phyloP scores from a whole-genome alignment of 2,113 vertebrate species.

The Alethe diademata region DNA sequence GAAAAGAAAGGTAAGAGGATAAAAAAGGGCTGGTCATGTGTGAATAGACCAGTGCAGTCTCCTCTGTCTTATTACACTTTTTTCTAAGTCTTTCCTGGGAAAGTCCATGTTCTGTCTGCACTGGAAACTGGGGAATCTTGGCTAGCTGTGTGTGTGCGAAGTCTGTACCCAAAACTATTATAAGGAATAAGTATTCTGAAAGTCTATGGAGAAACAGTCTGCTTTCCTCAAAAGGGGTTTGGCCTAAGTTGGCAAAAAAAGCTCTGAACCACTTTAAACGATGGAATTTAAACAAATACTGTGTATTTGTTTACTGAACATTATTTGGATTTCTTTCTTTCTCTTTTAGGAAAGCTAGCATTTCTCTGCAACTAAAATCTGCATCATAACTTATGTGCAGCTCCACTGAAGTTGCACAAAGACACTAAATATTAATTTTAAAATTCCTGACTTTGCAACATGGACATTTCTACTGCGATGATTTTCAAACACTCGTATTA shows the following conservation, averaged over 20 bases:
- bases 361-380: not conserved
- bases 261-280: rapidly evolving
- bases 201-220: not conserved
- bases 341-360: not conserved
- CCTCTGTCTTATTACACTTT: not conserved
- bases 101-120: not conserved
- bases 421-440: not conserved
- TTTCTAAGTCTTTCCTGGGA: not conserved
- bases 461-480: not conserved
- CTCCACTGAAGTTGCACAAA: not conserved
- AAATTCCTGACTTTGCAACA: not conserved
- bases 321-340: not conserved
- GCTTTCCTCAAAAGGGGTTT: not conserved
- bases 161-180: not conserved
- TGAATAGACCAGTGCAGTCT: not conserved
- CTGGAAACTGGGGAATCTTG: not conserved
- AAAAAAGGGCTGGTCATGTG: not conserved
- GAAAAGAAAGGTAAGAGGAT: not conserved
- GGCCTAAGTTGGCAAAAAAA: not conserved
- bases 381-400: not conserved
- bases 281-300: not conserved
- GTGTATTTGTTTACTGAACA: not conserved
- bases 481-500: not conserved
- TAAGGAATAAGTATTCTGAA: not conserved
- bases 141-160: not conserved